Percentiles rank a stretch among this genome's conserved stretches.
These are phyloP conservation scores for Echinometra lucunter DNA, from an alignment of 53 echinoderm and acorn worm genomes.

Conservation along the genomic window DNA sequence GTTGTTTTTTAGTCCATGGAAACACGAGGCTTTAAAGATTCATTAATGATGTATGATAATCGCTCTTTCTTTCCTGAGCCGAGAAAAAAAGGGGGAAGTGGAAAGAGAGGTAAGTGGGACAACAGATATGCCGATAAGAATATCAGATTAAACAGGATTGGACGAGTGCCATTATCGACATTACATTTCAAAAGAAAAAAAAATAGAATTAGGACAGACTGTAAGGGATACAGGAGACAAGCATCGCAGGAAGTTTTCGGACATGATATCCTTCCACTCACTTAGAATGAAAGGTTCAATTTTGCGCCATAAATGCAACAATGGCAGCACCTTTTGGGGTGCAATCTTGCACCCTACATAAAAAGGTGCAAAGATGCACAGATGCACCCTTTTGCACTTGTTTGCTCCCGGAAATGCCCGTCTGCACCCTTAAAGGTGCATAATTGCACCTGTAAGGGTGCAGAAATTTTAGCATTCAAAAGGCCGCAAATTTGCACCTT, in stretches of 20 bases:
- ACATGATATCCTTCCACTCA: neutral
- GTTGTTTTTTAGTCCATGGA: neutral
- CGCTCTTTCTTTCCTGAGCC: neutral
- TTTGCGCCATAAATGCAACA: too few relatives aligned
- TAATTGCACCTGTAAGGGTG: too few relatives aligned
- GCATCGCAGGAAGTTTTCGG: neutral
- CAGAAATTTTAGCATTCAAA: too few relatives aligned
- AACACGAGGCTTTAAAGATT: neutral
- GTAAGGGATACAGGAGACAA: neutral
- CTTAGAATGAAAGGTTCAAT: too few relatives aligned
- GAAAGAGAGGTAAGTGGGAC: neutral
- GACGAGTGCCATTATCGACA: neutral
- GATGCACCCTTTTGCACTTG: too few relatives aligned
- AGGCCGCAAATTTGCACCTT: too few relatives aligned
- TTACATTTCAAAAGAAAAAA: neutral
- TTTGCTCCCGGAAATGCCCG: too few relatives aligned
- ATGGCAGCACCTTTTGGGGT: too few relatives aligned
- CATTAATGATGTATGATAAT: neutral
- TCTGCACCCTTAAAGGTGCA: too few relatives aligned
- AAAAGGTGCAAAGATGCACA: too few relatives aligned
- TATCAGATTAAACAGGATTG: constrained; percentile 4
- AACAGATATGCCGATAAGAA: constrained; percentile 7
- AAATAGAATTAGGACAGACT: neutral
- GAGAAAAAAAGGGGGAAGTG: neutral
- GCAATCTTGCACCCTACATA: too few relatives aligned